Base-by-base conservation (phyloP, 2,797 vertebrate species). In the Poeciliopsis turneri region DNA sequence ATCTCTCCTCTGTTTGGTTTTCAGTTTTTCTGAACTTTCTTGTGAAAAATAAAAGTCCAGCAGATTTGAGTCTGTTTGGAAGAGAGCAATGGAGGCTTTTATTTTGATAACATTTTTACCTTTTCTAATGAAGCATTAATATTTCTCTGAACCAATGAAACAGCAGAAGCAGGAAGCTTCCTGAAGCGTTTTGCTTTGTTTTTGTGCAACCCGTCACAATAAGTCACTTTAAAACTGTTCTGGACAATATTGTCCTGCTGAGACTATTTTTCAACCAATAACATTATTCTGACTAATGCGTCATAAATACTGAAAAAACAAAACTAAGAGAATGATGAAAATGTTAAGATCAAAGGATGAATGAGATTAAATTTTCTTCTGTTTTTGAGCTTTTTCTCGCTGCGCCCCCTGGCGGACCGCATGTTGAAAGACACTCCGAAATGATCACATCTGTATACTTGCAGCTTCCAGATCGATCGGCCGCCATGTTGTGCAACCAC, bases 401-500 rank as follows among this genome's bases (percentile, higher is more conserved):
- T 23, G 49, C 49, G 49, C 49, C 49, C 20, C 49, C 49, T 51
- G 49, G 49, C 7, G 49, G 7, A 51, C 20, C 47, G 7, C 8
- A 9, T 1, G 23, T n/a, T 57, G 10, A 57, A n/a, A 57, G n/a
- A 20, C 47, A 49, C 18, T 1, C 0, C 18, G 9, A 9, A 51
- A n/a, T n/a, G 25, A n/a, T 55, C 25, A n/a, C 4, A 10, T 55
- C 10, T 55, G 53, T 51, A 9, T 51, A 51, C 0, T 49, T 33
- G 8, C 57, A 92, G 91, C 33, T 64, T 69, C 51, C 33, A 23
- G 7, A 23, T 8, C 20, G 49, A 10, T 23, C 49, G 49, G 20
- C 49, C 20, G 20, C 49, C 49, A 95, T 93, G 92, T 36, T 81
- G 28, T 25, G 23, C 85, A 72, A 55, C 2, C 51, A 41, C 25